Evolutionary conservation across 35 echinoderm and acorn worm genomes (phyloP), one percentile per base, ranked within the genome.

Genomic region (Lytechinus pictus): DNA sequence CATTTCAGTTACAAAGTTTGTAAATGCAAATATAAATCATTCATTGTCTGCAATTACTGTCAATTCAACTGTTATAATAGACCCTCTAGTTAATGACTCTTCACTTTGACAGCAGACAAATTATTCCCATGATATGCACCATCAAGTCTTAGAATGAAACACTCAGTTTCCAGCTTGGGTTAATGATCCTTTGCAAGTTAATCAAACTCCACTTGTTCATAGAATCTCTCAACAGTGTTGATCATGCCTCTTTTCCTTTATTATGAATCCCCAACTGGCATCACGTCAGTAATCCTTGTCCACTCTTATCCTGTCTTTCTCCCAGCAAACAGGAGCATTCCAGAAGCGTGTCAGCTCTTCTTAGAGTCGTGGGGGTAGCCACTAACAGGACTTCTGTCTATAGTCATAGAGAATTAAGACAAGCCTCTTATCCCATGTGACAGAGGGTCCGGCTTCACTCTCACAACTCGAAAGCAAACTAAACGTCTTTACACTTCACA

Each of bases 301-400:
- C 88, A 52, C 88, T 90, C 28, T 88, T 27, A 52, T 88, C 86
- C 44, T 88, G 86, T 88, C 86, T 88, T 9, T 52, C 10, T 44
- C 44, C 52, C 28, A 51, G 29, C 28, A 54, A 33, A 90, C 88
- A 52, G 88, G 27, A 90, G 88, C 88, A 90, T 90, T 90, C 88
- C 27, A 90, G 88, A 90, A 90, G 88, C 2, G 88, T 90, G 88
- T 54, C 88, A 33, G 88, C 33, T 52, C 28, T 33, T 33, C 28
- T 90, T 90, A 90, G 88, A 90, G 88, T 33, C 28, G 28, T 21
- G 28, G 9, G 87, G 28, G 27, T 8, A 11, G 52, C 88, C 88
- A 52, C 88, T 90, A 44, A 14, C 88, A 58, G 52, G 88, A 52
- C 88, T 90, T 90, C 88, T 90, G 88, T 90, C 88, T 90, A 90